Conservation (phyloP, 2,888 invertebrate genomes). For the Orchesellides sinensis region DNA sequence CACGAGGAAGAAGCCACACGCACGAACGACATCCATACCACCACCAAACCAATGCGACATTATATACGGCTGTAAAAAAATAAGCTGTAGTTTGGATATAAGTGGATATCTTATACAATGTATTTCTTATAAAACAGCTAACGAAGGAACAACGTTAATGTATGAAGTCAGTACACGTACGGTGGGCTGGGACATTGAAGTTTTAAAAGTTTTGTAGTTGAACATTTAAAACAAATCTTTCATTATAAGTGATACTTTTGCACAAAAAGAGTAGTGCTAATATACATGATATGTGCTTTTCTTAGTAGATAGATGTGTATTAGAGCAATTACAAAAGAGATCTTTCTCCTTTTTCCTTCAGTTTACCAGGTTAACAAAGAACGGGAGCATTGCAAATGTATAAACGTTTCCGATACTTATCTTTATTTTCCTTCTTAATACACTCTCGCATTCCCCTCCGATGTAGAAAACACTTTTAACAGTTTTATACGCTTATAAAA, state of each 20-base stretch:
- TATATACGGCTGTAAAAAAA: slow-evolving; percentile 2
- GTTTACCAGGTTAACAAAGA: not conserved
- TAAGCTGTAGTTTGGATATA: no score
- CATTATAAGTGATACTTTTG: not conserved
- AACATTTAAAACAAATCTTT: not conserved
- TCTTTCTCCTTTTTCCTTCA: not conserved
- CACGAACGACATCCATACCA: slow-evolving; percentile 45
- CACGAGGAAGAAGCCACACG: slow-evolving; percentile 46
- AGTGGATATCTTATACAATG: no score
- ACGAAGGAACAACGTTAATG: no score
- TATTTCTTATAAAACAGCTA: no score
- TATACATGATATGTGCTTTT: not conserved
- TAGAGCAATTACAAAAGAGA: not conserved
- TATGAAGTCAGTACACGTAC: no score
- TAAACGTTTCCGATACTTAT: slow-evolving; percentile 31
- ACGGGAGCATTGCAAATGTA: no score
- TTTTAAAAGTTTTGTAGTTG: not conserved
- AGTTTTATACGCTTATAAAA: slow-evolving; percentile 26
- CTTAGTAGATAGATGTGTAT: not conserved
- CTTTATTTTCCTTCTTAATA: slow-evolving; percentile 44
- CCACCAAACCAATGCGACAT: slow-evolving; percentile 14
- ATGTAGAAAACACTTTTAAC: slow-evolving; percentile 28
- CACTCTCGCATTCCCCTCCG: slow-evolving; percentile 5
- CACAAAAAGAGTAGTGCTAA: not conserved
- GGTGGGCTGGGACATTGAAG: no score